These are phyloP conservation scores for Oxyura jamaicensis DNA, from an alignment of 2,113 vertebrate genomes.

Conservation along the genomic window DNA sequence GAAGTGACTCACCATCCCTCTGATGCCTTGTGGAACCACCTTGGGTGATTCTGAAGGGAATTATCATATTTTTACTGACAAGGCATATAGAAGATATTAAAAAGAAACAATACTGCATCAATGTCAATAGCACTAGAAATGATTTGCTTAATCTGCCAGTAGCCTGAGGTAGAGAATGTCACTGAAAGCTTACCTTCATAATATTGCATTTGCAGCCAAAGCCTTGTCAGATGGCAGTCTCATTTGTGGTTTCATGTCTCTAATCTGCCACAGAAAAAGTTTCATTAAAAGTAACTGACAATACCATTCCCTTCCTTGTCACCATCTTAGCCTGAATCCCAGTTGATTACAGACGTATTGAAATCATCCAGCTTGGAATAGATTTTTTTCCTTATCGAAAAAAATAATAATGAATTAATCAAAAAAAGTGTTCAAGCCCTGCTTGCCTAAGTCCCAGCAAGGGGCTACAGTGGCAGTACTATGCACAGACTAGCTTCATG, in stretches of 20 bases:
- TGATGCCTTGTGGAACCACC: background rate
- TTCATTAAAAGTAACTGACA: slow-evolving; percentile 41
- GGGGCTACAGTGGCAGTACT: background rate
- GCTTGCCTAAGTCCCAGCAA: background rate
- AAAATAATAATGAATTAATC: background rate
- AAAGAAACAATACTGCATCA: background rate
- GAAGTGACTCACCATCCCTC: background rate
- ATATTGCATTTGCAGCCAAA: slow-evolving; percentile 19
- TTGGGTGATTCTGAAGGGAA: background rate
- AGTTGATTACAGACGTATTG: background rate
- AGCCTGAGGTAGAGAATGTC: slow-evolving; percentile 11
- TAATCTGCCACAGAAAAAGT: background rate
- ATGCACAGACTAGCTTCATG: background rate
- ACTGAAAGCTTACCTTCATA: background rate
- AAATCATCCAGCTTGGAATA: background rate
- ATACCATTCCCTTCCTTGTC: background rate
- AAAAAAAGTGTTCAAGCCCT: background rate
- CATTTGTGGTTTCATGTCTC: slow-evolving; percentile 13
- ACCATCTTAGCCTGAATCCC: background rate
- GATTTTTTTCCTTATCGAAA: background rate
- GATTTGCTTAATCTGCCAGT: background rate
- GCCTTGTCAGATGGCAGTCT: background rate
- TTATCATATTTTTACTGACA: background rate
- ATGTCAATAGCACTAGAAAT: slow-evolving; percentile 1
- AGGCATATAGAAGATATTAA: background rate